Base-by-base conservation (phyloP, 2,797 vertebrate species). In the Arremon brunneinucha region DNA sequence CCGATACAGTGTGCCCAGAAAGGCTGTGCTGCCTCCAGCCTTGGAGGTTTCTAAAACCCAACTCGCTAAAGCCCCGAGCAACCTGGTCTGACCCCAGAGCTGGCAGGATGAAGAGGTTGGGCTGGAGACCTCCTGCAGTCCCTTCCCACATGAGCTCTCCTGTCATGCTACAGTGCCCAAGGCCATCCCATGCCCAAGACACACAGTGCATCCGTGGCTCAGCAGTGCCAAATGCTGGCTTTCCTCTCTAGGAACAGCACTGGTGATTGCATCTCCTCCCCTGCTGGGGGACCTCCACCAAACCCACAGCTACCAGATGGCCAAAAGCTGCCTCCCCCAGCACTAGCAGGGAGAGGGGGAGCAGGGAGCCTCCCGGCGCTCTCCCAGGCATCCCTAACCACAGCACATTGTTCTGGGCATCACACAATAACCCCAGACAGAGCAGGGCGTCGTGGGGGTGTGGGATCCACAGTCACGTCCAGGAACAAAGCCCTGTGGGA, bases 341-440 rank as follows among this genome's bases (percentile, higher is more conserved):
- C 55, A 28, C n/a, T 22, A 83, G 62, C 64, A 81, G 76, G 50
- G 72, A 37, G 43, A 28, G 47, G 70, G 55, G 84, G 79, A 93
- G 68, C 3, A 0, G 46, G 59, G 79, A 94, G 82, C 94, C 72
- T 80, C 32, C 47, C 41, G 1, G 91, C 30, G 0, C 90, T 94
- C 91, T 95, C 94, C 91, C 94, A 95, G 83, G 85, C 91, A 64
- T 94, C 65, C 69, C 57, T 93, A 92, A 96, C 95, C 95, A 94
- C 96, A 96, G 28, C 77, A 83, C 52, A 96, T 95, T 95, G 96
- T 94, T 95, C 90, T 88, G 88, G 91, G 83, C 94, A 93, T 30
- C 67, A 0, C 76, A 89, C 91, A 97, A 91, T 90, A 89, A 32
- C 82, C 90, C 82, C 84, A 88, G 83, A 71, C 2, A 4, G 85